Conservation (phyloP, 2,888 invertebrate species). For the Drosophila glabriapex region DNA sequence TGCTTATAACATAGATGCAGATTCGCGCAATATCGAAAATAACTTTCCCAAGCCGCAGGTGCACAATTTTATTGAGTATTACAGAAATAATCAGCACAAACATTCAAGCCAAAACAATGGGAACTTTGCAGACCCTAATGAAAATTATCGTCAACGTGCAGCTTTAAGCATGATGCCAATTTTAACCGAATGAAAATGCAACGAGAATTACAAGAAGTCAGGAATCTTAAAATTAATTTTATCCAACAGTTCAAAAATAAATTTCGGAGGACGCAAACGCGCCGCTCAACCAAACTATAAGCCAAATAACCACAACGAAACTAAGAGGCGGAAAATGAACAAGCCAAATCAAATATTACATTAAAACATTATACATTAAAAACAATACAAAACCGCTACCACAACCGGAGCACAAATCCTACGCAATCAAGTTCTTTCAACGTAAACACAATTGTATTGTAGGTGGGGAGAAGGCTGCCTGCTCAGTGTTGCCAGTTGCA, state of each 20-base stretch:
- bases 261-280: neutral
- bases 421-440: constrained; percentile 35
- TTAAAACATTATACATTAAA: no score
- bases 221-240: neutral
- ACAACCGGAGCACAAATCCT: constrained; percentile 36
- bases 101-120: no score
- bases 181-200: neutral
- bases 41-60: neutral
- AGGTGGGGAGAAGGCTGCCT: neutral
- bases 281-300: neutral
- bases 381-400: neutral
- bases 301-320: no score
- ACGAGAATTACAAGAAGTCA: neutral
- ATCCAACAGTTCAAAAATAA: neutral
- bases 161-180: neutral
- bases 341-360: neutral
- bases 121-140: neutral
- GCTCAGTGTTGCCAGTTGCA: neutral
- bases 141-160: neutral
- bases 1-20: neutral
- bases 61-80: neutral
- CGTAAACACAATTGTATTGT: constrained; percentile 13
- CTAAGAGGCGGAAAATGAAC: neutral
- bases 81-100: neutral
- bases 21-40: neutral